phyloP scores from a whole-genome alignment of 2,797 vertebrate genomes.

The Chrosomus eos region DNA sequence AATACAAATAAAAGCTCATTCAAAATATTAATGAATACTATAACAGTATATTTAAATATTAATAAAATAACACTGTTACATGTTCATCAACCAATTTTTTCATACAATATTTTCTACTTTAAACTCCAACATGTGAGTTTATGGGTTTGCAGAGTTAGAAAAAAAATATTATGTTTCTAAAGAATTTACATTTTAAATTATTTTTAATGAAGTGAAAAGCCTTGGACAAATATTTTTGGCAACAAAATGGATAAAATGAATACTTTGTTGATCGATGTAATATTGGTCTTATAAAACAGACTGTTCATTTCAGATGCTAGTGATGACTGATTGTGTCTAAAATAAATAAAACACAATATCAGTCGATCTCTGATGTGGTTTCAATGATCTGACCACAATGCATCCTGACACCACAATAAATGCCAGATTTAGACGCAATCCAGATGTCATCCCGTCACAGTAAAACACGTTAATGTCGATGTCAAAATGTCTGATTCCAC shows the following conservation, averaged over 20 bases:
- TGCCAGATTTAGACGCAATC: background rate
- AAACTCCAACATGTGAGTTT: background rate
- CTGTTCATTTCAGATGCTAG: background rate
- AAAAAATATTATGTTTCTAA: background rate
- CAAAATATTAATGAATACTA: background rate
- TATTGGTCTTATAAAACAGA: background rate
- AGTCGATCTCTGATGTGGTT: background rate
- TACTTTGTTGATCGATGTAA: background rate
- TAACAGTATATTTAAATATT: too few relatives aligned
- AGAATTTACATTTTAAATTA: background rate
- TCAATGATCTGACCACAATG: constrained; percentile 8
- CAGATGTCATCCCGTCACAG: constrained; percentile 4
- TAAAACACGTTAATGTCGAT: background rate
- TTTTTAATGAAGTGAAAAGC: too few relatives aligned
- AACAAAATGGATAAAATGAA: background rate
- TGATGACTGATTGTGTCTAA: background rate
- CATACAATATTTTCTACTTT: too few relatives aligned
- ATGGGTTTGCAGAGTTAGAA: too few relatives aligned
- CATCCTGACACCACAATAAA: constrained; percentile 6
- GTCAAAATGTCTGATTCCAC: background rate
- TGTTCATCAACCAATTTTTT: too few relatives aligned
- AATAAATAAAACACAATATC: background rate
- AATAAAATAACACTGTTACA: too few relatives aligned
- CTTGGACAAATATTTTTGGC: background rate
- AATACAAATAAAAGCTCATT: background rate